A percentile compares a stretch with the other conserved stretches of the same genome.
These are phyloP conservation scores for Trissolcus basalis DNA, from an alignment of 1,140 invertebrate species.

Conservation along the genomic window DNA sequence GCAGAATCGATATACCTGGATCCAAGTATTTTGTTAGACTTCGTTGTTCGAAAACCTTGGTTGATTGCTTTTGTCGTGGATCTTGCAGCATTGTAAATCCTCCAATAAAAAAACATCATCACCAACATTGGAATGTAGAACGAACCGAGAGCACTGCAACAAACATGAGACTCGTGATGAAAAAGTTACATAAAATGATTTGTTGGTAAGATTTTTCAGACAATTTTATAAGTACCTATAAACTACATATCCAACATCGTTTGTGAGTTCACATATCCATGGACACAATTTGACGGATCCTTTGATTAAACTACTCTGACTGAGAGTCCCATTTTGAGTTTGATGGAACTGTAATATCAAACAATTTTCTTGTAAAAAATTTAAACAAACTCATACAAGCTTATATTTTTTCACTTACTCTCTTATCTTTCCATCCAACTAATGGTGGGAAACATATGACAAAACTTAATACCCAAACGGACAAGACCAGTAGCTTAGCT, in stretches of 20 bases:
- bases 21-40: constrained; percentile 78
- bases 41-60: constrained; percentile 94
- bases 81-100: constrained; percentile 94
- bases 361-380: no score
- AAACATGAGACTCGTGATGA: constrained; percentile 13
- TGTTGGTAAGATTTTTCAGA: constrained; percentile 34
- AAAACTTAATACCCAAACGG: constrained; percentile 95
- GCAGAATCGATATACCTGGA: constrained; percentile 63
- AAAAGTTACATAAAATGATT: constrained; percentile 51
- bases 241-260: constrained; percentile 88
- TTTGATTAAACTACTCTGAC: constrained; percentile 69
- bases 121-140: constrained; percentile 98
- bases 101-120: constrained; percentile 97
- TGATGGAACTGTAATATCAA: no score
- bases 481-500: constrained; percentile 91
- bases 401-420: no score
- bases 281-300: constrained; percentile 82
- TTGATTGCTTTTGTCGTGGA: constrained; percentile 93
- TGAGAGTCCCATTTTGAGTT: no score
- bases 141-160: constrained; percentile 85
- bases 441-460: constrained; percentile 97
- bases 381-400: no score
- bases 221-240: constrained; percentile 65
- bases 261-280: constrained; percentile 92
- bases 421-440: constrained; percentile 90